Base-by-base conservation (phyloP, 2,113 vertebrate species). In the Otocyon megalotis region DNA sequence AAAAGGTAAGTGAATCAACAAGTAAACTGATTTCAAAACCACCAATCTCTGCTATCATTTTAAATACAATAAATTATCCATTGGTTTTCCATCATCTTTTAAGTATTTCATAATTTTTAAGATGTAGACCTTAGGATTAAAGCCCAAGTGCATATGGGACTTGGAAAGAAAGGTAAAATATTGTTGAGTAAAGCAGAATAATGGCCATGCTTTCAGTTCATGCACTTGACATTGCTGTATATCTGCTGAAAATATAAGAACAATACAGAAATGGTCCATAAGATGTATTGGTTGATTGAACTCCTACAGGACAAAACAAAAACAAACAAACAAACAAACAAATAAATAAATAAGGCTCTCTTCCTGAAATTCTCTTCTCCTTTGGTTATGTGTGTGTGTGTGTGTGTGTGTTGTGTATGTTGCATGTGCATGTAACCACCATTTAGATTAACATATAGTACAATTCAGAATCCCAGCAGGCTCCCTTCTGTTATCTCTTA, bases 241-340 rank as follows among this genome's bases (percentile, higher is more conserved):
- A 71, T 94, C 76, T 88, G 53, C 63, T 81, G 24, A 62, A 79
- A 94, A 88, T 12, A 6, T 71, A 71, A 76, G 67, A 93, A 88
- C 53, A 94, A 30, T 62, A 5, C 24, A 82, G 22, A 35, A 60
- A 22, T 62, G 12, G 30, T 60, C 22, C 1, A 37, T 3, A 30
- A 22, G 50, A 72, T 62, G 30, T 53, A 88, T 76, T 26, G 63
- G 30, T 69, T n/a, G 48, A 17, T 48, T 88, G 65, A 87, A 79
- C 60, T 79, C n/a, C 13, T 87, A 32, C 14, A 84, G 30, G 10
- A 35, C 15, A 37, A 90, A 22, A 63, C 1, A 43, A 28, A 56
- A 28, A 56, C 15, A 3, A 4, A 24, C 8, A 81, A 17, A 65
- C 32, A 53, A 85, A 14, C 15, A 65, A 65, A 65, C 15, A 43